Base-by-base conservation (phyloP, 2,797 vertebrate species). In the Sciurus carolinensis region DNA sequence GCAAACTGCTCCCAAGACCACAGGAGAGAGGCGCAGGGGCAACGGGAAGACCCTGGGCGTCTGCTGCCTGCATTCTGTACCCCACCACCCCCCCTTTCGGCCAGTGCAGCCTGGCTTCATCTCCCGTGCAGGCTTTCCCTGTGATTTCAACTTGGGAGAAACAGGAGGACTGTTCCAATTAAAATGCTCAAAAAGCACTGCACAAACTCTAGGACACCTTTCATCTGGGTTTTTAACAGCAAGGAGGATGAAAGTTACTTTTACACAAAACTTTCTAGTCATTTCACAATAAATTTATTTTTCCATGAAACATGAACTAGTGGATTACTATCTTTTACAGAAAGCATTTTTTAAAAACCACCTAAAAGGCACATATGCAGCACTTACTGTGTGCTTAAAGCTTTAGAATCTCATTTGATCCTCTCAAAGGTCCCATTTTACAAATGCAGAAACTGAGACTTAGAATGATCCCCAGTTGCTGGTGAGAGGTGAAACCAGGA, bases 341-440 rank as follows among this genome's bases (percentile, higher is more conserved):
- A 95, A 42, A 33, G 81, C 33, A 62, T n/a, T 47, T 47, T 47
- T 47, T 47, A 66, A 39, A 84, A 71, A 85, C 52, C 69, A 91
- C 75, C n/a, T 81, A 36, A 84, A 84, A 95, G 77, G 33, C 71
- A 71, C 36, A 85, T 33, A 54, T 5, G 73, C 1, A 39, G 33
- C 50, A 73, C 24, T 88, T 89, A 47, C 50, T 54, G n/a, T 30
- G 18, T 62, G 79, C n/a, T 67, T 77, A 28, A 81, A 5, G 10
- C 39, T 30, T 62, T 26, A 57, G 47, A 44, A 62, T 36, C 20
- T n/a, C 87, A 33, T 30, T 30, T 44, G n/a, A 72, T 26, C 47
- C 57, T 89, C 59, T n/a, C 69, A 76, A 71, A 17, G n/a, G 18
- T 18, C 75, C 28, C 71, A n/a, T 86, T 94, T 93, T 66, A 90